phyloP scores from a whole-genome alignment of 1,140 invertebrate genomes.

The Bombus sylvicola region DNA sequence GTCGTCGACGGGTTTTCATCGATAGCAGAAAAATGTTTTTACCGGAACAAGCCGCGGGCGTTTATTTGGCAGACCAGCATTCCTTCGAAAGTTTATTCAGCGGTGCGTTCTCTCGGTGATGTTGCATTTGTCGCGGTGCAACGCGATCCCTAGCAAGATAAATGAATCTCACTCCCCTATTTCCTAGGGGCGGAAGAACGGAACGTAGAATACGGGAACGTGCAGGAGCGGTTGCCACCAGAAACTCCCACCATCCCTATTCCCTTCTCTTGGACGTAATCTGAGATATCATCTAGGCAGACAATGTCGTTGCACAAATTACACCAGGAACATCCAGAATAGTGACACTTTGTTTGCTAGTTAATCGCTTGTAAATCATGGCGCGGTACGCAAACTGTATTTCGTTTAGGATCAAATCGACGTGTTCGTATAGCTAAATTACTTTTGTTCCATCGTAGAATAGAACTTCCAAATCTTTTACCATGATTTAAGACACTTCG shows the following conservation, averaged over 20 bases:
- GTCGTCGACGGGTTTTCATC: slow-evolving; percentile 32
- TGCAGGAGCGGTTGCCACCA: neutral
- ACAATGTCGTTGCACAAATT: slow-evolving; percentile 51
- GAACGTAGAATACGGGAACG: slow-evolving; percentile 38
- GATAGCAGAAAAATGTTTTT: slow-evolving; percentile 52
- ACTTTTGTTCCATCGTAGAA: neutral
- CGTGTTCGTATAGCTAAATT: neutral
- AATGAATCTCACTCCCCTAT: slow-evolving; percentile 65
- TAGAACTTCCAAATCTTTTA: neutral
- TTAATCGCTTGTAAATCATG: slow-evolving; percentile 30
- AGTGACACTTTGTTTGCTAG: slow-evolving; percentile 12
- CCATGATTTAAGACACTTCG: too few species aligned
- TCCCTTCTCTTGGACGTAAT: slow-evolving; percentile 53
- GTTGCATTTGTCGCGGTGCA: slow-evolving; percentile 72
- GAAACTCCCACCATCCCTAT: slow-evolving; percentile 32
- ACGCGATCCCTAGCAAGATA: slow-evolving; percentile 71
- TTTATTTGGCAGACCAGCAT: slow-evolving; percentile 48
- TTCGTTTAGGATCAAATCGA: neutral
- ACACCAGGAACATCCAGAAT: neutral
- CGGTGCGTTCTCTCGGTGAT: slow-evolving; percentile 56
- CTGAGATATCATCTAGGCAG: slow-evolving; percentile 50
- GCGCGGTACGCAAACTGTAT: too few species aligned
- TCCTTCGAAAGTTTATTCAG: slow-evolving; percentile 50
- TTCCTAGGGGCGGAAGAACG: slow-evolving; percentile 36
- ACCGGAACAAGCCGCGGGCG: slow-evolving; percentile 19